Percentiles rank a stretch among this genome's conserved stretches.
phyloP scores from a whole-genome alignment of 2,113 vertebrate genomes.

The Lagopus leucura region DNA sequence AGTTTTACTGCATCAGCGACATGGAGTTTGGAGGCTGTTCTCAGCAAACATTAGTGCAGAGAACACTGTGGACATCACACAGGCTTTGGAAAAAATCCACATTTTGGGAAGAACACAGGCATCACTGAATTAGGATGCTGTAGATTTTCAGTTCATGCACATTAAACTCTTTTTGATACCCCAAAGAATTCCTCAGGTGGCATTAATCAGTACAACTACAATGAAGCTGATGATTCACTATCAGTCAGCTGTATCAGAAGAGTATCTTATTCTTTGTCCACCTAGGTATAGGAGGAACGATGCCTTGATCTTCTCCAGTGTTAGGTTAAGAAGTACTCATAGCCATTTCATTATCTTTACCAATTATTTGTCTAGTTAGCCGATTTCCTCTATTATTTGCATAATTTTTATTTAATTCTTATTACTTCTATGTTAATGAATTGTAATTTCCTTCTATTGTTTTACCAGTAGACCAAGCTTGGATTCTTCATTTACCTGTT shows the following conservation, averaged over 20 bases:
- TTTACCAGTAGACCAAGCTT: not conserved
- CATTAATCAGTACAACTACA: not conserved
- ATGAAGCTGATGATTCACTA: not conserved
- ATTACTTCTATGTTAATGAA: not conserved
- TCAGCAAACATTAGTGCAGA: not conserved
- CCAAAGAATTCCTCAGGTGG: not conserved
- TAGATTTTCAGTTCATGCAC: not conserved
- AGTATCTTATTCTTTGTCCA: not conserved
- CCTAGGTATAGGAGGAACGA: not conserved
- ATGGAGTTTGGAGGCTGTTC: not conserved
- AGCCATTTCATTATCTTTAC: not conserved
- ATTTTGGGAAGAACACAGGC: not conserved
- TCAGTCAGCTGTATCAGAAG: not conserved
- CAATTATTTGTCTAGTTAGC: not conserved
- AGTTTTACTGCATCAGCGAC: not conserved
- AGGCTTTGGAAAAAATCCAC: not conserved
- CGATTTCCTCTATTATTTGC: not conserved
- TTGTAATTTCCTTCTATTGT: not conserved
- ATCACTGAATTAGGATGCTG: not conserved
- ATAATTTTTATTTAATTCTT: not conserved
- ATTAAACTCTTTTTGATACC: not conserved
- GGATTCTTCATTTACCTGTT: not conserved
- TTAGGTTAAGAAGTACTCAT: fast-evolving
- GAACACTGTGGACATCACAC: not conserved
- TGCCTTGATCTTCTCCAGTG: not conserved